Evolutionary conservation across 2,113 vertebrate species (phyloP).

Genomic region (Mastomys coucha): DNA sequence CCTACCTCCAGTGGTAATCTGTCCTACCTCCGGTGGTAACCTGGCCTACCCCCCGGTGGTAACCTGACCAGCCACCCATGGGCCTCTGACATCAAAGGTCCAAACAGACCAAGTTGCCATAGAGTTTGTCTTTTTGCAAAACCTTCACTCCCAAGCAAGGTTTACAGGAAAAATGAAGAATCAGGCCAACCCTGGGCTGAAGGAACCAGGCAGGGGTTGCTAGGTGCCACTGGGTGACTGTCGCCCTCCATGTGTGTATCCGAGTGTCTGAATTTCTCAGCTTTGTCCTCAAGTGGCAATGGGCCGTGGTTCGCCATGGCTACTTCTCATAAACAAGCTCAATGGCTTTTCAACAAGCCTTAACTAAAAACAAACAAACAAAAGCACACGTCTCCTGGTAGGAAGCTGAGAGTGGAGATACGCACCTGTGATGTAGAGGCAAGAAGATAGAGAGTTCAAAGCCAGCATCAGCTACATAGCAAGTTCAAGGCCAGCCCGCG

Average conservation of each 20-base stretch:
- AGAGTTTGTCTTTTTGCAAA: not conserved
- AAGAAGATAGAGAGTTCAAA: not conserved
- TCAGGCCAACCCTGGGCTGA: not conserved
- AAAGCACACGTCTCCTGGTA: not conserved
- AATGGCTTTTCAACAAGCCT: not conserved
- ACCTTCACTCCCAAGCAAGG: constrained; percentile 1
- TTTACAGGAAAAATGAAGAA: not conserved
- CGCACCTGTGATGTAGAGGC: not conserved
- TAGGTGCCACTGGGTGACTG: too few relatives aligned
- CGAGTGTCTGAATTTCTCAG: not conserved
- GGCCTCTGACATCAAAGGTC: not conserved
- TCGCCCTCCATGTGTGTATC: not conserved
- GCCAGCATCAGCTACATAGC: not conserved
- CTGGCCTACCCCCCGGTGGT: not conserved
- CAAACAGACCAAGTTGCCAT: not conserved
- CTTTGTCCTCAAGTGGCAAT: not conserved
- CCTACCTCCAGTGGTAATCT: not conserved
- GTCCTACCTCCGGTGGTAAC: too few relatives aligned
- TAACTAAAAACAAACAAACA: not conserved
- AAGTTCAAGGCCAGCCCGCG: not conserved
- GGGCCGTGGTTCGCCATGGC: not conserved
- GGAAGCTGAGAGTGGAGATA: too few relatives aligned
- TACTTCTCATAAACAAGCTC: not conserved
- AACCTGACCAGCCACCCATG: not conserved
- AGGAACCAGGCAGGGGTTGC: not conserved